Percentiles rank a stretch among this genome's conserved stretches.
phyloP scores from a whole-genome alignment of 2,888 invertebrate species.

The Catocala nupta region DNA sequence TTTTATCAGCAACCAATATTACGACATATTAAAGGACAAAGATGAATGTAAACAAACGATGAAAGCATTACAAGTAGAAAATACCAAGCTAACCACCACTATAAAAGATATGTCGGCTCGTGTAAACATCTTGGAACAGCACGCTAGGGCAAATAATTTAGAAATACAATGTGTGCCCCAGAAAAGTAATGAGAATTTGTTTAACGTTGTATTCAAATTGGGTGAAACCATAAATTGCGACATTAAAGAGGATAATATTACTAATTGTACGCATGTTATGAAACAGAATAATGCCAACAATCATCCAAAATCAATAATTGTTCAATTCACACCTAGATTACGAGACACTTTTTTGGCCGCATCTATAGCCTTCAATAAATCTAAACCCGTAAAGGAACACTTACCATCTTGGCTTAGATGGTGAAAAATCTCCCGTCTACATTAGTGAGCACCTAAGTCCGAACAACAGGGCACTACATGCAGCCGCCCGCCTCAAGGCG shows the following conservation, averaged over 20 bases:
- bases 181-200: constrained; percentile 9
- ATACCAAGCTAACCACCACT: not conserved
- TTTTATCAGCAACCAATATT: constrained; percentile 7
- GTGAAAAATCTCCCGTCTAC: constrained; percentile 2
- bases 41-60: not conserved
- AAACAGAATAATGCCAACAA: constrained; percentile 11
- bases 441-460: constrained; percentile 6
- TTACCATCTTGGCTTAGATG: constrained; percentile 1
- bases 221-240: not conserved
- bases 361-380: constrained; percentile 9
- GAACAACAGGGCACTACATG: constrained; percentile 5
- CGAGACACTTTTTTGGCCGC: constrained; percentile 13
- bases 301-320: constrained; percentile 14
- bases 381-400: constrained; percentile 3
- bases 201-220: not conserved
- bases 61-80: not conserved
- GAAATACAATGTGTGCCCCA: constrained; percentile 17
- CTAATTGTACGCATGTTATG: constrained; percentile 9
- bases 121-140: constrained; percentile 10
- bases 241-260: constrained; percentile 8
- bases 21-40: constrained; percentile 1
- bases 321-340: constrained; percentile 14
- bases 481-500: not conserved
- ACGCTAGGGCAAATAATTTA: constrained; percentile 6
- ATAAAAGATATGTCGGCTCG: constrained; percentile 2